Base-by-base conservation (phyloP, 2,888 invertebrate species). In the Drepana falcataria region DNA sequence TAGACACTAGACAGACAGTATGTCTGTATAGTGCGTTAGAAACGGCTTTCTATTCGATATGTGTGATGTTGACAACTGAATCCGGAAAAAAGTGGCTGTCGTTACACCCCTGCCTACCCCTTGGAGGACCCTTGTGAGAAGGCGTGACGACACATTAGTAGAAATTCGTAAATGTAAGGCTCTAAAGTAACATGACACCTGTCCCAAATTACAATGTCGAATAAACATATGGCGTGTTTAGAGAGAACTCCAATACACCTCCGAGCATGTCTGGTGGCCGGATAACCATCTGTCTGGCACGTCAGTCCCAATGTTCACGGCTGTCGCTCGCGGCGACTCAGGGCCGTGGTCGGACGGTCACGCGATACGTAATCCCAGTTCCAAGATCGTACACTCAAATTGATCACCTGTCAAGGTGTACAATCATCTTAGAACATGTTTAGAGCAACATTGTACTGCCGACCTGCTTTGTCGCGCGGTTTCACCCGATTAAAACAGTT, bases 231-330 rank as follows among this genome's bases (percentile, higher is more conserved):
- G 35, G 35, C 49, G 35, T 35, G 49, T 35, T 21, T 35, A 21
- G 35, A 49, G 5, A 35, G n/a, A 4, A 35, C 49, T 35, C 21
- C 58, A 59, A 59, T 48, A 34, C 35, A 35, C 51, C 51, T 55
- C 59, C 55, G 49, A 53, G 2, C 58, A 52, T 56, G 58, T 58
- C 51, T 59, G 60, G 59, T 56, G 57, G 40, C 55, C 51, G 57
- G 57, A 52, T 55, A 63, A 62, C 59, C 61, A 60, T 58, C 64
- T 61, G 64, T 61, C 66, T 33, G 7, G 49, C 35, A 66, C 60
- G 69, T 70, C 76, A 68, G 62, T 59, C 58, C 60, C 63, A 60
- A 69, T 73, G 67, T 68, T 72, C 71, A 71, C 70, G 74, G 61
- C 67, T 72, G 78, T 79, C 81, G 73, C 77, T 44, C 44, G 44